phyloP scores from a whole-genome alignment of 2,888 invertebrate species.

The Mimumesa dahlbomi region DNA sequence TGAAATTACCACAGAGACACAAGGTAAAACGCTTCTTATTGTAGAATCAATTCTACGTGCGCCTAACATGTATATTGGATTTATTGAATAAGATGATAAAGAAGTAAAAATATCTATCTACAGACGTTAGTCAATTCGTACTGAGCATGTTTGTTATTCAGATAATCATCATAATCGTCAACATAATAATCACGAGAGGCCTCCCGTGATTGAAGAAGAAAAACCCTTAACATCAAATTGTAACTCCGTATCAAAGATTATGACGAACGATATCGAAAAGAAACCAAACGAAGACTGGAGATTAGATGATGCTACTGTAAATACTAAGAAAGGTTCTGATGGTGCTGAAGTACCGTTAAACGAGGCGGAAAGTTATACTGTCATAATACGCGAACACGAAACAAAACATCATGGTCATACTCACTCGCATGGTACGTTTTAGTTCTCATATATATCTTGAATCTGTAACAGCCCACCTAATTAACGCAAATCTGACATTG shows the following conservation, averaged over 20 bases:
- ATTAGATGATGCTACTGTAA: constrained; percentile 70
- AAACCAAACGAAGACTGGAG: constrained; percentile 75
- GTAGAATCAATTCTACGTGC: background rate
- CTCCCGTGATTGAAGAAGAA: constrained; percentile 75
- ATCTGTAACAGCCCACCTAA: too few relatives aligned
- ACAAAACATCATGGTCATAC: constrained; percentile 92
- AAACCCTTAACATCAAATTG: constrained; percentile 76
- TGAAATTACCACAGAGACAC: constrained; percentile 89
- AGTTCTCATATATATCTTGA: constrained; percentile 6
- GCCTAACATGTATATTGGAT: too few relatives aligned
- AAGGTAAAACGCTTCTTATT: constrained; percentile 78
- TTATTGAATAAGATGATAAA: too few relatives aligned
- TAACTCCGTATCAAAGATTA: constrained; percentile 73
- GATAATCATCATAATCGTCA: constrained; percentile 77
- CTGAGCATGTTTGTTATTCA: constrained; percentile 49
- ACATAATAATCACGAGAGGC: constrained; percentile 73
- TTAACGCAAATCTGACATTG: too few relatives aligned
- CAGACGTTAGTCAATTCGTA: too few relatives aligned
- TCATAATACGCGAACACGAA: constrained; percentile 89
- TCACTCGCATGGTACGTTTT: constrained; percentile 86
- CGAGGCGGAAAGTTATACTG: constrained; percentile 88
- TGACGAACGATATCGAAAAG: constrained; percentile 71
- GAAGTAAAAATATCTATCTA: background rate
- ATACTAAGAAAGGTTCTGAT: constrained; percentile 67
- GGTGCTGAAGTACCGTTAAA: constrained; percentile 78